Conservation (phyloP, 1,140 invertebrate genomes). For the Agrilus planipennis region DNA sequence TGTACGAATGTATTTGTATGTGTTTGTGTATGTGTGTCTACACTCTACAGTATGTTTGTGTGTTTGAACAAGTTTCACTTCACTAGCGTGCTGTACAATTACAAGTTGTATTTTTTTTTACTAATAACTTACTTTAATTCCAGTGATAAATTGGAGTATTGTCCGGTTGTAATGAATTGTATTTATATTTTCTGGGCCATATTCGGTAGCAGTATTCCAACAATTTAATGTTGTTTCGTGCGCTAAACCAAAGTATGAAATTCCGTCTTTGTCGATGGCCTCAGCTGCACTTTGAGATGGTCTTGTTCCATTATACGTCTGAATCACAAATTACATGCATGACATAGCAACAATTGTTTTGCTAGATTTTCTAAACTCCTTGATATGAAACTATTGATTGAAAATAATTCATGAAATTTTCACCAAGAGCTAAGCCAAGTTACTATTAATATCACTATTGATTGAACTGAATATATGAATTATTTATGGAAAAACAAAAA, state of each 20-base stretch:
- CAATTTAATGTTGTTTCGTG: slow-evolving; percentile 44
- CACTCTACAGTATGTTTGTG: too few species aligned
- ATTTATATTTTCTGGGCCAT: slow-evolving; percentile 36
- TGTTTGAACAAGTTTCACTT: too few species aligned
- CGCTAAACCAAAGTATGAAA: slow-evolving; percentile 46
- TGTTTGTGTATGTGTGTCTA: too few species aligned
- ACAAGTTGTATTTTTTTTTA: too few species aligned
- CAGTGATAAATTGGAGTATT: slow-evolving; percentile 54
- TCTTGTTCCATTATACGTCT: slow-evolving; percentile 31
- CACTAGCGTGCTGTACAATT: too few species aligned
- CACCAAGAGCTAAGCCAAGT: too few species aligned
- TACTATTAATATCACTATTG: too few species aligned
- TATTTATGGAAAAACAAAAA: neutral
- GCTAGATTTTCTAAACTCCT: neutral
- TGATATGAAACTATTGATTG: too few species aligned
- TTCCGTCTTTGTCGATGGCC: slow-evolving; percentile 42
- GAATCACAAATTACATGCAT: slow-evolving; percentile 6
- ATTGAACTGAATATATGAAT: too few species aligned
- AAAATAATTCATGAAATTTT: too few species aligned
- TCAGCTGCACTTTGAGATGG: slow-evolving; percentile 40
- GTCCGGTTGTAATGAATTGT: slow-evolving; percentile 38
- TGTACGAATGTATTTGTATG: too few species aligned
- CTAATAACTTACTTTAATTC: slow-evolving; percentile 52
- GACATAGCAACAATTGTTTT: neutral
- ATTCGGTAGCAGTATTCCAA: slow-evolving; percentile 45